These are phyloP conservation scores for Celastrina argiolus DNA, from an alignment of 2,888 invertebrate genomes.

Conservation along the genomic window DNA sequence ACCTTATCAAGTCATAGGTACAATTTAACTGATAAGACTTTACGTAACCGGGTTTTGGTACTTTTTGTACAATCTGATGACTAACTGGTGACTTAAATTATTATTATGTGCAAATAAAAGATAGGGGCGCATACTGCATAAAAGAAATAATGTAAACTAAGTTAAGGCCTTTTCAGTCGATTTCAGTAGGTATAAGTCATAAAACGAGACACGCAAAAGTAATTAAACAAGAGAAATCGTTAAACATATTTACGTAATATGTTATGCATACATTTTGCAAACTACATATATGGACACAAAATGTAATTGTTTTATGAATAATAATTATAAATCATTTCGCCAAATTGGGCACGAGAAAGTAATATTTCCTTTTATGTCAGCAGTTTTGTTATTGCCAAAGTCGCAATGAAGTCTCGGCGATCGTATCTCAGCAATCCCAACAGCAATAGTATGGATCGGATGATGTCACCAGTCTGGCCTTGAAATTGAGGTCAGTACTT, in stretches of 20 bases:
- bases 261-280: constrained; percentile 5
- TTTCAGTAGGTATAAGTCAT: not conserved
- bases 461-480: constrained; percentile 72
- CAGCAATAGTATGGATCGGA: constrained; percentile 52
- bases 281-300: not conserved
- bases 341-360: not conserved
- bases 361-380: constrained; percentile 12
- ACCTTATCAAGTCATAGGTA: constrained; percentile 58
- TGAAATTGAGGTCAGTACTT: constrained; percentile 70
- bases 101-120: not conserved
- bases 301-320: constrained; percentile 1
- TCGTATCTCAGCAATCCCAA: constrained; percentile 54
- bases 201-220: not conserved
- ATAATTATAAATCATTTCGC: constrained; percentile 1
- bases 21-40: constrained; percentile 53
- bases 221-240: constrained; percentile 2
- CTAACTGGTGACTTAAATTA: too few relatives aligned
- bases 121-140: not conserved
- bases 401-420: not conserved
- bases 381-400: not conserved
- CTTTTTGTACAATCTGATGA: constrained; percentile 47
- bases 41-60: constrained; percentile 50
- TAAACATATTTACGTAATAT: constrained; percentile 7
- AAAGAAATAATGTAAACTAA: not conserved
- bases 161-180: not conserved